Evolutionary conservation across 2,113 vertebrate genomes (phyloP).

Genomic region (Indicator indicator): DNA sequence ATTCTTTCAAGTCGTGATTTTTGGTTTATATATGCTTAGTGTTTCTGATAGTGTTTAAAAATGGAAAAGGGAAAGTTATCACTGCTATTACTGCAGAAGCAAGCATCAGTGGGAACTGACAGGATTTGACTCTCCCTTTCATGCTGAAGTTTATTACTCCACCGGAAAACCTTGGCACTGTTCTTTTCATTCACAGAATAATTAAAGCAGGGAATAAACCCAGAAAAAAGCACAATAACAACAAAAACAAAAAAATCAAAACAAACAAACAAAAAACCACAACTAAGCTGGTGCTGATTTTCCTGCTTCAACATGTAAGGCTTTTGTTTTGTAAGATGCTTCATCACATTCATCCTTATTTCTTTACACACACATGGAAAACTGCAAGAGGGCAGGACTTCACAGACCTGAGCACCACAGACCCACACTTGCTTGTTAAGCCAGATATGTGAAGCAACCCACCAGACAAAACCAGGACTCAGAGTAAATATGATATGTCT

Average conservation of each 20-base stretch:
- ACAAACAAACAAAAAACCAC: no score
- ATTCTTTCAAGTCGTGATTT: not conserved
- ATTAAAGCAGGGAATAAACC: not conserved
- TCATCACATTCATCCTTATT: not conserved
- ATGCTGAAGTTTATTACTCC: not conserved
- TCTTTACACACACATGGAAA: not conserved
- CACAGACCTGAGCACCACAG: accelerated
- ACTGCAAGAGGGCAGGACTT: not conserved
- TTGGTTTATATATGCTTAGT: not conserved
- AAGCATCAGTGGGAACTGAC: not conserved
- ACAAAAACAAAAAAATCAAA: not conserved
- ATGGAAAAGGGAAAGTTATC: not conserved
- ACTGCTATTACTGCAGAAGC: not conserved
- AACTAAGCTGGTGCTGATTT: not conserved
- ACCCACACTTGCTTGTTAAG: not conserved
- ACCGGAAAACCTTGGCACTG: not conserved
- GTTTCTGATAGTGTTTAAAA: not conserved
- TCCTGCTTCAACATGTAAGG: not conserved
- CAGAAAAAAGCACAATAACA: not conserved
- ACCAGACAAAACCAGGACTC: not conserved
- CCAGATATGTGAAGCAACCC: not conserved
- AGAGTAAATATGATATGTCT: not conserved
- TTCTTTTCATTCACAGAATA: not conserved
- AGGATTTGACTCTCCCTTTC: not conserved
- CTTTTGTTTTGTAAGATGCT: not conserved